Evolutionary conservation across 2,113 vertebrate species (phyloP).

Genomic region (Globicephala melas): DNA sequence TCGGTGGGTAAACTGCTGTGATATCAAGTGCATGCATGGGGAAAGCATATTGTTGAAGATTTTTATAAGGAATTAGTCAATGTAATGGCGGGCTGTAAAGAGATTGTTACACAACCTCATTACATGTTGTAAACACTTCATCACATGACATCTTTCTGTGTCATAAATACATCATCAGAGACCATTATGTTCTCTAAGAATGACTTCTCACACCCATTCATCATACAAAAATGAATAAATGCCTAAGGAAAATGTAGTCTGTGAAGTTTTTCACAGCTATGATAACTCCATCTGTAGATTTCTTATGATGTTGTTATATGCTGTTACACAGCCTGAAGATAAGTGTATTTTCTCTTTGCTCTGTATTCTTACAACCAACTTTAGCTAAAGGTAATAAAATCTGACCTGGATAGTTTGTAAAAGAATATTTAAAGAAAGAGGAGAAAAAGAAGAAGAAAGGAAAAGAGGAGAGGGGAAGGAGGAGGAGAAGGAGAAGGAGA

Average conservation of each 20-base stretch:
- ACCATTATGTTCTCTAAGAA: constrained; percentile 62
- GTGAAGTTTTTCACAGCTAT: background rate
- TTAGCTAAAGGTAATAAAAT: constrained; percentile 47
- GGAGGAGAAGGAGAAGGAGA: no score
- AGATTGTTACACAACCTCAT: constrained; percentile 74
- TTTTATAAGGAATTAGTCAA: constrained; percentile 82
- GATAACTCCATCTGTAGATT: constrained; percentile 4
- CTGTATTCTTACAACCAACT: constrained; percentile 21
- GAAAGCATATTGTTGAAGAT: constrained; percentile 72
- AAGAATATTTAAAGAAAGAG: background rate
- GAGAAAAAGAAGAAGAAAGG: background rate
- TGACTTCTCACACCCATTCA: constrained; percentile 63
- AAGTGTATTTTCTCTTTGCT: constrained; percentile 32
- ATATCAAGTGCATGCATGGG: constrained; percentile 69
- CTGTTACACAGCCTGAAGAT: background rate
- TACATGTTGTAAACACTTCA: constrained; percentile 78
- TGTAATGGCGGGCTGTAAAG: constrained; percentile 79
- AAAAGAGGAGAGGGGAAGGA: background rate
- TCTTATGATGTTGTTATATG: background rate
- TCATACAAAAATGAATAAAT: constrained; percentile 53
- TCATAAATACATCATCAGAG: constrained; percentile 79
- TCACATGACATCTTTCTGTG: constrained; percentile 68
- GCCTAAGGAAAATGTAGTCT: constrained; percentile 10
- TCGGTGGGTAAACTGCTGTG: constrained; percentile 1
- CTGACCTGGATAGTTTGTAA: background rate